Percentiles rank a stretch among this genome's conserved stretches.
These are phyloP conservation scores for Aleiodes testaceus DNA, from an alignment of 2,888 invertebrate genomes.

Conservation along the genomic window DNA sequence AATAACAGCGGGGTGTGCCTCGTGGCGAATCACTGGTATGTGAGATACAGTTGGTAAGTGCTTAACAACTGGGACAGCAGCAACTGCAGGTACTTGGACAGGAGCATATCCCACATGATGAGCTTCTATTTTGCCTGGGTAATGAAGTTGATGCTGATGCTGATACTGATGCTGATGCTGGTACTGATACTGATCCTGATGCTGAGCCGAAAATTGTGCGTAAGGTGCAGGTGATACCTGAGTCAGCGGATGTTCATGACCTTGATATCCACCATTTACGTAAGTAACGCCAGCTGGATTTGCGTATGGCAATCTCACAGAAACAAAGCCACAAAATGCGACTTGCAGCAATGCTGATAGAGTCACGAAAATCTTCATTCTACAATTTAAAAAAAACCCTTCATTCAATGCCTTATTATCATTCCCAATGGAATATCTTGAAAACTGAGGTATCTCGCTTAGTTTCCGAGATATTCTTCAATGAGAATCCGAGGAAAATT, in stretches of 20 bases:
- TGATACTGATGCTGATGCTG: constrained; percentile 36
- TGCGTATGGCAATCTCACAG: constrained; percentile 72
- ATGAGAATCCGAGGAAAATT: not conserved
- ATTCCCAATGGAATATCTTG: not conserved
- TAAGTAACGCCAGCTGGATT: constrained; percentile 76
- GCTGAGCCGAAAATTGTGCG: constrained; percentile 37
- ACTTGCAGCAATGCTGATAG: constrained; percentile 65
- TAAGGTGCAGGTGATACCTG: constrained; percentile 50
- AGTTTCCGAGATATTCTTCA: not conserved
- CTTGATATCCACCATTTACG: constrained; percentile 62
- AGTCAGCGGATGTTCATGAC: constrained; percentile 59
- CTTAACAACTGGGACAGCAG: constrained; percentile 66
- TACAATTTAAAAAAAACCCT: constrained; percentile 45
- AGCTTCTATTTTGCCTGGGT: constrained; percentile 56
- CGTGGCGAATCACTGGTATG: constrained; percentile 73
- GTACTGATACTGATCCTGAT: constrained; percentile 38
- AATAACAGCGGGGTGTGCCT: constrained; percentile 74
- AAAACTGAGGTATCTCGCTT: not conserved
- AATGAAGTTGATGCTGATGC: constrained; percentile 47
- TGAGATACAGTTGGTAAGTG: constrained; percentile 74
- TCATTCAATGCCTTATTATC: not conserved
- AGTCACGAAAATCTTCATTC: constrained; percentile 66
- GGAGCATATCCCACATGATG: constrained; percentile 65
- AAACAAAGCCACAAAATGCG: constrained; percentile 62
- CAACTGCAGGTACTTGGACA: constrained; percentile 66